A percentile compares a stretch with the other conserved stretches of the same genome.
These are phyloP conservation scores for Petroica traversi DNA, from an alignment of 2,113 vertebrate genomes.

Conservation along the genomic window DNA sequence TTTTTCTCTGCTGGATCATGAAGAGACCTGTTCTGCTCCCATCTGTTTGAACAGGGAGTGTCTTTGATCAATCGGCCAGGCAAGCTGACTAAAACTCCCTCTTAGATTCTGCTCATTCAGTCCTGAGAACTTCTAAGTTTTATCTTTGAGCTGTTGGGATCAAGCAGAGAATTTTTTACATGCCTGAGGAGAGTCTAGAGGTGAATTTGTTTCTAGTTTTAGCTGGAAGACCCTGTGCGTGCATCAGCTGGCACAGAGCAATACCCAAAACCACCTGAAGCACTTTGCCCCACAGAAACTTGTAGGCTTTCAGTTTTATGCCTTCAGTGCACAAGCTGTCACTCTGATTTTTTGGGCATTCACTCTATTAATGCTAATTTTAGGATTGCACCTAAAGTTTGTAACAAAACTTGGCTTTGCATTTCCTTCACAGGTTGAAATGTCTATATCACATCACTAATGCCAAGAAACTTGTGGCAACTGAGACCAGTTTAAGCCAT, in stretches of 20 bases:
- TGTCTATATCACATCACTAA: neutral
- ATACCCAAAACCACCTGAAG: neutral
- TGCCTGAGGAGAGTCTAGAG: neutral
- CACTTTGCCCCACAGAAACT: neutral
- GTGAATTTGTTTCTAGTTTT: neutral
- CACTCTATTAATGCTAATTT: neutral
- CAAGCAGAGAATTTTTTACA: neutral
- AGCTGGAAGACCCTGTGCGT: neutral
- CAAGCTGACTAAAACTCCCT: neutral
- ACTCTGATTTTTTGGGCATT: neutral
- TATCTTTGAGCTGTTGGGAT: neutral
- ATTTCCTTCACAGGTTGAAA: neutral
- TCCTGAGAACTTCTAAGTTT: neutral
- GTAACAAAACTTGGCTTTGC: neutral
- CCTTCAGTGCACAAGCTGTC: neutral
- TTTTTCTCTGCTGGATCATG: neutral
- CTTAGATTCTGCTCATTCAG: neutral
- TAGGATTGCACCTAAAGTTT: neutral
- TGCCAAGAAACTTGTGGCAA: neutral
- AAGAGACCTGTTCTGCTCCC: neutral
- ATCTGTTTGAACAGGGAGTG: neutral
- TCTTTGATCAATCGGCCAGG: neutral
- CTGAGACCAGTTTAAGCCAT: neutral
- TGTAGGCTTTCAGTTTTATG: neutral
- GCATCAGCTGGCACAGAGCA: accelerated